Conservation (phyloP, 2,888 invertebrate species). For the Theretra japonica region DNA sequence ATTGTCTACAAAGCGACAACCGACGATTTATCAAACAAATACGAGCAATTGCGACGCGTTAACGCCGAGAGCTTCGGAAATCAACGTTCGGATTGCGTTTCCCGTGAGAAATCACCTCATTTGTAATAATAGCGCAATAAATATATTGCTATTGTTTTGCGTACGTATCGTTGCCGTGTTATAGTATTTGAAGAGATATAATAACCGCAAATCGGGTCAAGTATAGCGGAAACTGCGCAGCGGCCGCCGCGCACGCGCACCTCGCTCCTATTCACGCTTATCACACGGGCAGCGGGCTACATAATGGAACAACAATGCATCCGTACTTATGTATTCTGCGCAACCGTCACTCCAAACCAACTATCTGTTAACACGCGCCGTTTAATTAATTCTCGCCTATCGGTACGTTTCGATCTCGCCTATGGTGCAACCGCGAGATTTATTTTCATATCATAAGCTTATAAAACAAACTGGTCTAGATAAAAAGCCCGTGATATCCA, state of each 20-base stretch:
- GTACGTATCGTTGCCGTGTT: slow-evolving; percentile 38
- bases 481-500: slow-evolving; percentile 48
- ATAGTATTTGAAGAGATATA: slow-evolving; percentile 53
- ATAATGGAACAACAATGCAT: slow-evolving; percentile 57
- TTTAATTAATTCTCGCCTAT: slow-evolving; percentile 17
- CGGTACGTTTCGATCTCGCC: background rate
- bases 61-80: slow-evolving; percentile 29
- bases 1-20: slow-evolving; percentile 51
- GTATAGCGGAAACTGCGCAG: slow-evolving; percentile 75
- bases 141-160: slow-evolving; percentile 46
- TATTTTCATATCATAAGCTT: slow-evolving; percentile 28
- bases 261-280: slow-evolving; percentile 69
- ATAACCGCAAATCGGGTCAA: slow-evolving; percentile 73
- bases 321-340: slow-evolving; percentile 42
- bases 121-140: slow-evolving; percentile 32
- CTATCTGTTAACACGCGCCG: slow-evolving; percentile 6
- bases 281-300: slow-evolving; percentile 54
- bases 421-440: slow-evolving; percentile 9
- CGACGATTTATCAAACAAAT: slow-evolving; percentile 63
- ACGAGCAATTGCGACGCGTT: slow-evolving; percentile 42
- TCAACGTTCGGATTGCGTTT: slow-evolving; percentile 54
- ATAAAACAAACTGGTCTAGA: slow-evolving; percentile 35
- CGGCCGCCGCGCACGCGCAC: slow-evolving; percentile 66
- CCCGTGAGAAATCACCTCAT: slow-evolving; percentile 58
- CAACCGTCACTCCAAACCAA: background rate